phyloP scores from a whole-genome alignment of 2,797 vertebrate species.

The Xenentodon cancila region DNA sequence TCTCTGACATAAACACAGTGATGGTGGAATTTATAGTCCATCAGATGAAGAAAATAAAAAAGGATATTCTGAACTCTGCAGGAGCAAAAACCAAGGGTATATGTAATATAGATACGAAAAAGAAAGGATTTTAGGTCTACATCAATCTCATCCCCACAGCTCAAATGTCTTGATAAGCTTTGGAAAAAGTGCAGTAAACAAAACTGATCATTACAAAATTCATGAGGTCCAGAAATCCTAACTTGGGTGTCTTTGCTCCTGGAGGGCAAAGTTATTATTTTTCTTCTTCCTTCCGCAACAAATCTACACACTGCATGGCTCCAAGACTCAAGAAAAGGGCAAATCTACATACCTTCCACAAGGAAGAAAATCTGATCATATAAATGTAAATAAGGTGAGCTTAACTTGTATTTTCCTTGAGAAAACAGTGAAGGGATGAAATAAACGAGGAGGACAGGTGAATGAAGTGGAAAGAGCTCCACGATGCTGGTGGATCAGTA shows the following conservation, averaged over 20 bases:
- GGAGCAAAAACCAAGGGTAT: constrained; percentile 29
- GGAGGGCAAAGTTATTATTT: constrained; percentile 76
- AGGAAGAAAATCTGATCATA: constrained; percentile 83
- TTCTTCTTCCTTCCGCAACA: constrained; percentile 53
- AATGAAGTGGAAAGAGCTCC: constrained; percentile 59
- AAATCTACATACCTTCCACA: constrained; percentile 83
- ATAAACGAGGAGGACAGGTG: constrained; percentile 46
- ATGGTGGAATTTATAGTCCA: constrained; percentile 53
- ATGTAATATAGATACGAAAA: background rate
- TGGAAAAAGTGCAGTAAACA: constrained; percentile 59
- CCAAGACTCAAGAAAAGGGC: constrained; percentile 75
- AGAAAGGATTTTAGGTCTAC: constrained; percentile 47
- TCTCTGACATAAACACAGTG: constrained; percentile 38
- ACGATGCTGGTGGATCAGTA: constrained; percentile 53
- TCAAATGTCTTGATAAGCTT: constrained; percentile 58
- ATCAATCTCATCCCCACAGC: constrained; percentile 46
- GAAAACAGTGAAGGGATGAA: constrained; percentile 69
- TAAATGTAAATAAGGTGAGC: constrained; percentile 87
- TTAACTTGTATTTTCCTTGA: constrained; percentile 79
- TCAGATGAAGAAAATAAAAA: constrained; percentile 65
- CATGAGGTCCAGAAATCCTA: constrained; percentile 77
- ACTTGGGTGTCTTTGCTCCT: constrained; percentile 71
- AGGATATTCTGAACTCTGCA: constrained; percentile 37
- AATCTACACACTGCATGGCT: constrained; percentile 66
- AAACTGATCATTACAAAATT: constrained; percentile 82